Base-by-base conservation (phyloP, 2,888 invertebrate genomes). In the Panorpa germanica region DNA sequence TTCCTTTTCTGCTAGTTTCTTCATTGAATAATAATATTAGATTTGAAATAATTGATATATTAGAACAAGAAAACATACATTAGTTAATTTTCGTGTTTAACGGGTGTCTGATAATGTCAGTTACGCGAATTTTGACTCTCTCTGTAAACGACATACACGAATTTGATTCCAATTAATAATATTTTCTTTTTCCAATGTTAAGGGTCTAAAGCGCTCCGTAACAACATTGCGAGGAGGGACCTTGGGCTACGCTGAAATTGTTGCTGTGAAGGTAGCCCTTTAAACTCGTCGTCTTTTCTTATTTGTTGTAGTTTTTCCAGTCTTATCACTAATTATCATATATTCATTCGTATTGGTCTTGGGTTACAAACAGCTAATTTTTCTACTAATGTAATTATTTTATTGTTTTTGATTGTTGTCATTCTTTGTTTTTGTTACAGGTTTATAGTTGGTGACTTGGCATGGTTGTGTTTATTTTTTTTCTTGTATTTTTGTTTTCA, bases 121-220 rank as follows among this genome's bases (percentile, higher is more conserved):
- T n/a, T n/a, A n/a, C n/a, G n/a, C n/a, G n/a, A n/a, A n/a, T n/a
- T n/a, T n/a, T n/a, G n/a, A n/a, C n/a, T n/a, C n/a, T n/a, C n/a
- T n/a, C n/a, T n/a, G n/a, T n/a, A n/a, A n/a, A n/a, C n/a, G n/a
- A n/a, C n/a, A n/a, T n/a, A n/a, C n/a, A n/a, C n/a, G n/a, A n/a
- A n/a, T n/a, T n/a, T n/a, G n/a, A n/a, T n/a, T n/a, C n/a, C n/a
- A n/a, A n/a, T n/a, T n/a, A n/a, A n/a, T n/a, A n/a, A n/a, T n/a
- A n/a, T n/a, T n/a, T n/a, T n/a, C n/a, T n/a, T n/a, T n/a, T n/a
- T n/a, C n/a, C n/a, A n/a, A n/a, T n/a, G n/a, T 69, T 53, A 70
- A 81, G 83, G 86, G 83, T 49, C 73, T 88, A 63, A 90, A 90
- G 67, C 69, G 90, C 58, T 88, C 88, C 43, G 85, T 90, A 63